Conservation (phyloP, 2,113 vertebrate species). For the Guaruba guarouba region DNA sequence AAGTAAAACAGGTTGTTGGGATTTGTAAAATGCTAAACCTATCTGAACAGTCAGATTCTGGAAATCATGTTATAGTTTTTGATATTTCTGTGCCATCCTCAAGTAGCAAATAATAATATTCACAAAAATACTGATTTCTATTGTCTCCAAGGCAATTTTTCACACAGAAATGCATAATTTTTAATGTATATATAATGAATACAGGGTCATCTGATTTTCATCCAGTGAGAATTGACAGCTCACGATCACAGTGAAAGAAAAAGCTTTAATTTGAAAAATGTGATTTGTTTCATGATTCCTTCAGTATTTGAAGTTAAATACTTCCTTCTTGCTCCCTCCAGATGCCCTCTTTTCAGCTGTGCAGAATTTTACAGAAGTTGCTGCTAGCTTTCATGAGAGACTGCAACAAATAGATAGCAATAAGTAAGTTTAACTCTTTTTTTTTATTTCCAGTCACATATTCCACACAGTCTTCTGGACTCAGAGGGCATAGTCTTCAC, state of each 20-base stretch:
- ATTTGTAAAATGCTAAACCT: background rate
- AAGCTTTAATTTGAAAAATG: background rate
- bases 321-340: conserved; percentile 51
- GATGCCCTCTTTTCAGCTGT: conserved; percentile 89
- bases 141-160: background rate
- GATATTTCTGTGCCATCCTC: background rate
- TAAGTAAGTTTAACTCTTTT: conserved; percentile 75
- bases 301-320: background rate
- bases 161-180: background rate
- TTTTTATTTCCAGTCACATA: background rate
- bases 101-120: background rate
- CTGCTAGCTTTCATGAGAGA: conserved; percentile 78
- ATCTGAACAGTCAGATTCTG: background rate
- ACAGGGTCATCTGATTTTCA: background rate
- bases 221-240: background rate
- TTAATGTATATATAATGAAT: background rate
- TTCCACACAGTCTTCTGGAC: background rate
- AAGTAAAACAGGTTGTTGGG: background rate
- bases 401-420: conserved; percentile 75
- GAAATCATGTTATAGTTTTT: background rate
- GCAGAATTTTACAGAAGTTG: conserved; percentile 83
- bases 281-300: background rate
- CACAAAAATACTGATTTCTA: background rate
- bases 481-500: background rate
- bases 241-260: background rate